phyloP scores from a whole-genome alignment of 1,140 invertebrate genomes.

The Drosophila malerkotliana region DNA sequence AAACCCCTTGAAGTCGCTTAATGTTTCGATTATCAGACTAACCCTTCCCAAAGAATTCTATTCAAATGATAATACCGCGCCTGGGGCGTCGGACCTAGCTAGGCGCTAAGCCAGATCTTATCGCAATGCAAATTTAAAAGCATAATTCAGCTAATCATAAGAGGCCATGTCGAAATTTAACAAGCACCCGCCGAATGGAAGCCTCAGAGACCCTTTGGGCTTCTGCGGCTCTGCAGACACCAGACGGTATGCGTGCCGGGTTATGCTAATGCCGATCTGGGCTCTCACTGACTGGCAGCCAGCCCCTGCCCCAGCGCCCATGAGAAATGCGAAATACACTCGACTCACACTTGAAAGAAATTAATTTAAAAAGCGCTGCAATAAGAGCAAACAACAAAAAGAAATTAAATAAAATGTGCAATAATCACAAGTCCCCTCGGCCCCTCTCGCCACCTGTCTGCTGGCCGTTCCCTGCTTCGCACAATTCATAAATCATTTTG shows the following conservation, averaged over 20 bases:
- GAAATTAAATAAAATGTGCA: constrained; percentile 75
- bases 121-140: constrained; percentile 68
- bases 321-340: constrained; percentile 23
- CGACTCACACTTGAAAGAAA: constrained; percentile 51
- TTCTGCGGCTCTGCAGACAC: constrained; percentile 19
- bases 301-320: constrained; percentile 16
- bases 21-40: constrained; percentile 26
- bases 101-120: constrained; percentile 62
- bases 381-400: constrained; percentile 64
- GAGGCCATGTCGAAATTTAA: constrained; percentile 74
- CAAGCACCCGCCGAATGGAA: constrained; percentile 34
- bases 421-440: constrained; percentile 44
- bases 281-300: constrained; percentile 3
- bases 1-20: constrained; percentile 11
- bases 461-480: constrained; percentile 35
- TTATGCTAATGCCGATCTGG: constrained; percentile 70
- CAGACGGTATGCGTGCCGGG: constrained; percentile 63
- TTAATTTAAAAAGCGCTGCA: constrained; percentile 75
- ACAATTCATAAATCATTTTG: constrained; percentile 78
- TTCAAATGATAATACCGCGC: constrained; percentile 30
- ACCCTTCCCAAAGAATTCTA: constrained; percentile 9
- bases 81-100: constrained; percentile 6
- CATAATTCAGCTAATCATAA: constrained; percentile 81
- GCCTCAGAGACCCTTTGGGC: background rate
- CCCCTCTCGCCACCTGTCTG: constrained; percentile 31